phyloP scores from a whole-genome alignment of 2,113 vertebrate species.

The Melanocharis versteri region DNA sequence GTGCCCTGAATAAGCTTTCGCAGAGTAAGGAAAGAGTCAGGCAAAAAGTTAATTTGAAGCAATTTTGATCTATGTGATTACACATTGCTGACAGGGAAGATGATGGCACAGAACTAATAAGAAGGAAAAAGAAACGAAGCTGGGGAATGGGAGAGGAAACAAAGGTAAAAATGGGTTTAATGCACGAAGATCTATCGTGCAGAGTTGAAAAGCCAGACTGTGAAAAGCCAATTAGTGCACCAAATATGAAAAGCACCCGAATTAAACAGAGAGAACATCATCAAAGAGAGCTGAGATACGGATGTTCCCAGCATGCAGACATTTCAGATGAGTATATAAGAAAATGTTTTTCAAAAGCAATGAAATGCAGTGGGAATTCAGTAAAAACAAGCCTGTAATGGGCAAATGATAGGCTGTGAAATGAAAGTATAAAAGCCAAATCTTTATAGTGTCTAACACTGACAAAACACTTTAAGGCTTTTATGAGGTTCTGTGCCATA shows the following conservation, averaged over 20 bases:
- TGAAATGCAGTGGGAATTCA: background rate
- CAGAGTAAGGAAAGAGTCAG: background rate
- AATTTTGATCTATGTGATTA: background rate
- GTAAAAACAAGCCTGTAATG: background rate
- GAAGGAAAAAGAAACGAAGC: background rate
- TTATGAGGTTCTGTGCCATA: background rate
- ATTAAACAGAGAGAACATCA: background rate
- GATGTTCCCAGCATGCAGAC: background rate
- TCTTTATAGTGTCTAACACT: background rate
- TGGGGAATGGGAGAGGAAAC: background rate
- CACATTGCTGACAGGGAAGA: background rate
- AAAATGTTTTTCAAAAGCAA: background rate
- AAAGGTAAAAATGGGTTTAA: background rate
- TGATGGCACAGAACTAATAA: background rate
- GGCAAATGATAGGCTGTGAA: background rate
- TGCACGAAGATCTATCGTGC: background rate
- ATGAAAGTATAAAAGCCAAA: background rate
- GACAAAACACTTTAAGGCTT: background rate
- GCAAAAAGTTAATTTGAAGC: background rate
- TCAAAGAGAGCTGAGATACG: background rate
- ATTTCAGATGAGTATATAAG: background rate
- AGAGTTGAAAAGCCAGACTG: constrained; percentile 5
- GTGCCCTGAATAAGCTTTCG: background rate
- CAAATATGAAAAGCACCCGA: background rate
- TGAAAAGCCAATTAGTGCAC: constrained; percentile 51